Evolutionary conservation across 2,888 invertebrate species (phyloP).

Genomic region (Pyrrhia umbra): DNA sequence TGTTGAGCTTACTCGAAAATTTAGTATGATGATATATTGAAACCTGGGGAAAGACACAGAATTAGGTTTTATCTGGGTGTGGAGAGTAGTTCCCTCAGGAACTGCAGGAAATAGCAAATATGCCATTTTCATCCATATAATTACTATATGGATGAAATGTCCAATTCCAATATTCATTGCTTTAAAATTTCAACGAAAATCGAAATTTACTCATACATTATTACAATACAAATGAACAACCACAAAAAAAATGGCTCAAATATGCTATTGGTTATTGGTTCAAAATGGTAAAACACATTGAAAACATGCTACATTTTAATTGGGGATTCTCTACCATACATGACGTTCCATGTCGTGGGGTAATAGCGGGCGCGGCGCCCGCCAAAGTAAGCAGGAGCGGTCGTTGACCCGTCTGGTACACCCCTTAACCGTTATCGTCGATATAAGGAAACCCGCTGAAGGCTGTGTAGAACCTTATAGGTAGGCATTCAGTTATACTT

Average conservation of each 20-base stretch:
- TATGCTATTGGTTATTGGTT: background rate
- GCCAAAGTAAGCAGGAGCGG: conserved; percentile 76
- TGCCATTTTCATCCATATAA: too few relatives aligned
- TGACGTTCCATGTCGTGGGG: conserved; percentile 27
- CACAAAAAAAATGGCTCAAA: background rate
- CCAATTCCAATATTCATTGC: background rate
- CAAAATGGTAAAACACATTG: background rate
- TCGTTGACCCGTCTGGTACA: conserved; percentile 79
- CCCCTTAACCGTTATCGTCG: conserved; percentile 86
- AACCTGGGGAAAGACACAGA: too few relatives aligned
- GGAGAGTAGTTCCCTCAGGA: too few relatives aligned
- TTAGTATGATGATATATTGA: too few relatives aligned
- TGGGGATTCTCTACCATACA: conserved; percentile 35
- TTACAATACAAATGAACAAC: background rate
- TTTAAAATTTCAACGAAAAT: background rate
- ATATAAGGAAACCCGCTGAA: conserved; percentile 85
- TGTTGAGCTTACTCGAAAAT: too few relatives aligned
- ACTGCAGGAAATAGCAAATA: too few relatives aligned
- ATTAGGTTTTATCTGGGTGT: too few relatives aligned
- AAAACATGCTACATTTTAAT: conserved; percentile 28
- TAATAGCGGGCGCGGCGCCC: conserved; percentile 63
- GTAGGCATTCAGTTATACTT: conserved; percentile 47
- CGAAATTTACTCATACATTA: background rate
- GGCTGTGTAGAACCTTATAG: conserved; percentile 67
- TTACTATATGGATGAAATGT: background rate